A percentile compares a stretch with the other conserved stretches of the same genome.
Evolutionary conservation across 2,888 invertebrate species (phyloP).

Genomic region (Diloba caeruleocephala): DNA sequence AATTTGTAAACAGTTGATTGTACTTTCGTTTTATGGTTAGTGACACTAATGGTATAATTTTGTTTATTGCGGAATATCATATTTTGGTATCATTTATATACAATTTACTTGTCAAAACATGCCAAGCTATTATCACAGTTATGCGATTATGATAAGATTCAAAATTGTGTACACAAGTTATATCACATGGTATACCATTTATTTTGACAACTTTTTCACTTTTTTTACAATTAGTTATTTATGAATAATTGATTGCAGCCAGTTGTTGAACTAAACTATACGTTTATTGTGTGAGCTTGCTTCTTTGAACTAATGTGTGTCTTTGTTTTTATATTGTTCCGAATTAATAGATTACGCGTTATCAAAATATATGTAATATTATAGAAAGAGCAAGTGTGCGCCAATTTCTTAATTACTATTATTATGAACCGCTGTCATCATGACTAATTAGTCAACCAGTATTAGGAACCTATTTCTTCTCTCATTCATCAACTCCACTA

Average conservation of each 20-base stretch:
- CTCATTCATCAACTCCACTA: too few relatives aligned
- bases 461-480: too few relatives aligned
- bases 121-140: constrained; percentile 26
- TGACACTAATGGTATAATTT: constrained; percentile 6
- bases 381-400: too few relatives aligned
- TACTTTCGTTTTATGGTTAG: neutral
- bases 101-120: constrained; percentile 19
- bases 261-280: too few relatives aligned
- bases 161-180: constrained; percentile 12
- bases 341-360: too few relatives aligned
- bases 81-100: constrained; percentile 1
- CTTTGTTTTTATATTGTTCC: neutral
- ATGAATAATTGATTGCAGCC: constrained; percentile 11
- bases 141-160: constrained; percentile 1
- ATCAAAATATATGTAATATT: too few relatives aligned
- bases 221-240: constrained; percentile 20
- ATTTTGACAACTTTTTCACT: constrained; percentile 10
- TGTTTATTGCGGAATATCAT: neutral
- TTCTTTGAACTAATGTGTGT: neutral
- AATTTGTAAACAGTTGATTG: neutral
- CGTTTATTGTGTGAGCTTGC: too few relatives aligned
- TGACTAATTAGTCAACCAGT: too few relatives aligned
- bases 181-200: constrained; percentile 21
- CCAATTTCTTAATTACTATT: too few relatives aligned
- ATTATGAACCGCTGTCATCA: too few relatives aligned